These are phyloP conservation scores for Spinus pinus DNA, from an alignment of 2,797 vertebrate species.

Conservation along the genomic window DNA sequence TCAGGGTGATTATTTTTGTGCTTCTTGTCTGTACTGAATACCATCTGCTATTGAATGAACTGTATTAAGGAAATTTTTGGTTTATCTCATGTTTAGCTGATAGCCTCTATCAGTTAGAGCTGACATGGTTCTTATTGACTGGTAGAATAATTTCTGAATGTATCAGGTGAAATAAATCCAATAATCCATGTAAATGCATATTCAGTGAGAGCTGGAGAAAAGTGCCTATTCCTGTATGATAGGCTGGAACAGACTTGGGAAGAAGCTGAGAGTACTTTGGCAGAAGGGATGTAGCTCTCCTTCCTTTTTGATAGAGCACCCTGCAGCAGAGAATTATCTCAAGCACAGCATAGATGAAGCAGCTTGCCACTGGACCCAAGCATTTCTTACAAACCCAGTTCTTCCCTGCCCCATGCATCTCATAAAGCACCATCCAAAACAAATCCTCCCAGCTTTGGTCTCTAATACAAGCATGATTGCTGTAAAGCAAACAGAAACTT, in stretches of 20 bases:
- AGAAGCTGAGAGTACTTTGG: neutral
- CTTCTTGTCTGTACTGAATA: neutral
- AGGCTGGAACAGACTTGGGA: neutral
- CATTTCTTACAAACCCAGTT: neutral
- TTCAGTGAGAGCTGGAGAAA: neutral
- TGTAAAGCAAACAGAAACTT: neutral
- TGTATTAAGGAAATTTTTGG: neutral
- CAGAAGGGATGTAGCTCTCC: neutral
- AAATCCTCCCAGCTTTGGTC: neutral
- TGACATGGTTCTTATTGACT: neutral
- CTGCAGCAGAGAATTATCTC: neutral
- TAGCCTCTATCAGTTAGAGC: neutral
- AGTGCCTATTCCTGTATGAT: neutral
- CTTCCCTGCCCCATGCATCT: rapidly evolving
- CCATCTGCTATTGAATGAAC: neutral
- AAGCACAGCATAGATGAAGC: neutral
- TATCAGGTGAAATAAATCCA: neutral
- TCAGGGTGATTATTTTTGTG: neutral
- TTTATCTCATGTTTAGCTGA: neutral
- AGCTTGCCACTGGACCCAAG: neutral
- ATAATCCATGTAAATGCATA: neutral
- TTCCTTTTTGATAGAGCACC: rapidly evolving
- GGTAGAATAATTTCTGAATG: neutral
- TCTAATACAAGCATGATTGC: neutral
- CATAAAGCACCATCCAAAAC: neutral